Evolutionary conservation across 2,797 vertebrate species (phyloP).

Genomic region (Typhlichthys subterraneus): DNA sequence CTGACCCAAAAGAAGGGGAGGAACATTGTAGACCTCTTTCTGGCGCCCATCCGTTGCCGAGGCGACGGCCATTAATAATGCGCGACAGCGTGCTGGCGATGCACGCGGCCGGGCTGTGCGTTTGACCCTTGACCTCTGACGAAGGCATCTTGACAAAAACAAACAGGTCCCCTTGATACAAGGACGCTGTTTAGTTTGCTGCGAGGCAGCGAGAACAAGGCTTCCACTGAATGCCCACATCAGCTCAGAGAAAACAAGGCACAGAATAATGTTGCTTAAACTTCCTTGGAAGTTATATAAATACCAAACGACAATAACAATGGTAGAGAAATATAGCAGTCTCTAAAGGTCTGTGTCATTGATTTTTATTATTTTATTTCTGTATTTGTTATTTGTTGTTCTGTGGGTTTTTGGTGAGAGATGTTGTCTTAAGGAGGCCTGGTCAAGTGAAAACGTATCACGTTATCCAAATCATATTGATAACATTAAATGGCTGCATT

Average conservation of each 20-base stretch:
- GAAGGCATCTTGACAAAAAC: slow-evolving; percentile 64
- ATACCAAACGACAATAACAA: slow-evolving; percentile 57
- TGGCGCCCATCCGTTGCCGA: slow-evolving; percentile 2
- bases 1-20: slow-evolving; percentile 22
- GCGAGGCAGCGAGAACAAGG: slow-evolving; percentile 55
- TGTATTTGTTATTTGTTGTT: slow-evolving; percentile 31
- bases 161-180: slow-evolving; percentile 71
- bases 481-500: no score
- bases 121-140: slow-evolving; percentile 71
- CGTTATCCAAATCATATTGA: no score
- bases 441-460: no score
- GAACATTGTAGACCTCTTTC: no score
- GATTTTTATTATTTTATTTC: slow-evolving; percentile 53
- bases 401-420: slow-evolving; percentile 5
- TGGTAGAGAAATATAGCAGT: slow-evolving; percentile 40
- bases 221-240: slow-evolving; percentile 57
- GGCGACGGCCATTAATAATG: slow-evolving; percentile 63
- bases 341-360: slow-evolving; percentile 52
- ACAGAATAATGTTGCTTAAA: slow-evolving; percentile 62
- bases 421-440: no score
- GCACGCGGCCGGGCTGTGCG: slow-evolving; percentile 15
- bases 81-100: slow-evolving; percentile 47
- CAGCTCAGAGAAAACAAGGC: slow-evolving; percentile 63
- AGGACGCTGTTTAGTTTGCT: slow-evolving; percentile 70
- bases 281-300: slow-evolving; percentile 60